These are phyloP conservation scores for Arizona elegans DNA, from an alignment of 2,113 vertebrate species.

Conservation along the genomic window DNA sequence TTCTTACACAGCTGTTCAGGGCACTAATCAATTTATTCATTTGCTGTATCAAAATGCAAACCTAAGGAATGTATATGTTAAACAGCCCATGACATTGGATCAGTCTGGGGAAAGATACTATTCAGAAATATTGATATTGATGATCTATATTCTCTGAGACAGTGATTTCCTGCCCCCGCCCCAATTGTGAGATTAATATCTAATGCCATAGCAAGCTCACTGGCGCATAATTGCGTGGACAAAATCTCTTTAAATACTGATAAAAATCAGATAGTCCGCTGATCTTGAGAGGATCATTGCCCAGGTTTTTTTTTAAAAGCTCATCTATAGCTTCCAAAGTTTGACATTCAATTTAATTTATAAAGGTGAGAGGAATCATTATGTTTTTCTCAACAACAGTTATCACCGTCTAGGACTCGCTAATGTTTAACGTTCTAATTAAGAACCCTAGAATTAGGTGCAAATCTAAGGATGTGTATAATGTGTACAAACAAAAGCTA, in stretches of 20 bases:
- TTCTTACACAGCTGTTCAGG: slow-evolving; percentile 58
- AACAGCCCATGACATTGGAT: neutral
- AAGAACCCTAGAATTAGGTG: neutral
- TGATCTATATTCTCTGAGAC: neutral
- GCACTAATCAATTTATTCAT: slow-evolving; percentile 48
- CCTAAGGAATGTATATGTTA: slow-evolving; percentile 23
- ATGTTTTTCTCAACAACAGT: neutral
- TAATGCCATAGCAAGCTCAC: neutral
- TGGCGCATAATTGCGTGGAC: neutral
- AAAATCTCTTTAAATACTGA: neutral
- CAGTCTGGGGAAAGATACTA: neutral
- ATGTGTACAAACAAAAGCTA: neutral
- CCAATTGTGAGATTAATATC: neutral
- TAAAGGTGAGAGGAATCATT: neutral
- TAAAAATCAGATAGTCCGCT: neutral
- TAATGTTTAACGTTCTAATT: neutral
- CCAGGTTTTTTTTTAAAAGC: neutral
- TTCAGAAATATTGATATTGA: neutral
- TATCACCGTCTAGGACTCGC: neutral
- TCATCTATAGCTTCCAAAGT: neutral
- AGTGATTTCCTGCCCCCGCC: neutral
- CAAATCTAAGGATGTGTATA: neutral
- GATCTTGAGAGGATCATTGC: neutral
- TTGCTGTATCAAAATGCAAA: slow-evolving; percentile 23
- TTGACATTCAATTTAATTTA: neutral